Evolutionary conservation across 2,888 invertebrate genomes (phyloP).

Genomic region (Steromphala cineraria): DNA sequence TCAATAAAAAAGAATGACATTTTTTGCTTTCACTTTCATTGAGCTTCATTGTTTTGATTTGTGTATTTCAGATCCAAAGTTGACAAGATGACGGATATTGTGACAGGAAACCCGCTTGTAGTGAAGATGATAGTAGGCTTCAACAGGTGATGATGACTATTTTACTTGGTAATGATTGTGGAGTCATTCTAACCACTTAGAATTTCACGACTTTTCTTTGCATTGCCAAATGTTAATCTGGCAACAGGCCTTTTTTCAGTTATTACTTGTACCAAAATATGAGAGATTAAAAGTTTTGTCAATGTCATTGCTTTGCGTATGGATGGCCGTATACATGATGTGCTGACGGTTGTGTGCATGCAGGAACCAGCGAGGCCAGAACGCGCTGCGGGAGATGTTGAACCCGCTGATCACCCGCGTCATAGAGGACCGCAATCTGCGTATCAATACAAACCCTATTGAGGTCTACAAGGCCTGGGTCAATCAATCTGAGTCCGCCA

Average conservation of each 20-base stretch:
- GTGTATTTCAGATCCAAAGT: slow-evolving; percentile 80
- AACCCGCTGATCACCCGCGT: slow-evolving; percentile 82
- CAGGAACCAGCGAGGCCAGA: slow-evolving; percentile 81
- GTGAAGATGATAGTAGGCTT: slow-evolving; percentile 86
- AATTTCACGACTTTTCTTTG: too few species aligned
- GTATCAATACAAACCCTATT: slow-evolving; percentile 85
- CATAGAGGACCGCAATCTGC: slow-evolving; percentile 81
- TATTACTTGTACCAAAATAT: too few species aligned
- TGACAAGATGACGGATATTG: slow-evolving; percentile 83
- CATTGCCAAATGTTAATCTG: too few species aligned
- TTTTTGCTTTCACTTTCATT: background rate
- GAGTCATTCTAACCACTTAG: too few species aligned
- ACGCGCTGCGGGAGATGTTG: slow-evolving; percentile 82
- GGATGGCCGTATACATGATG: too few species aligned
- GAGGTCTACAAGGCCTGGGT: slow-evolving; percentile 88
- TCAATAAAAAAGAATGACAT: too few species aligned
- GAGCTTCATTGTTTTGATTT: background rate
- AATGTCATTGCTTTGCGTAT: too few species aligned
- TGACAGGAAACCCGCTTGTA: slow-evolving; percentile 84
- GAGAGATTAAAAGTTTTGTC: too few species aligned
- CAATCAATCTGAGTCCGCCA: slow-evolving; percentile 84
- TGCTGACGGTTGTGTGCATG: too few species aligned
- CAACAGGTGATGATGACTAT: slow-evolving; percentile 76
- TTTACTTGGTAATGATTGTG: too few species aligned
- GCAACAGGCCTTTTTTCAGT: too few species aligned